Evolutionary conservation across 92 coral and sea anemone genomes (phyloP), one percentile per base, ranked within the genome.

Genomic region (Scolanthus callimorphus): DNA sequence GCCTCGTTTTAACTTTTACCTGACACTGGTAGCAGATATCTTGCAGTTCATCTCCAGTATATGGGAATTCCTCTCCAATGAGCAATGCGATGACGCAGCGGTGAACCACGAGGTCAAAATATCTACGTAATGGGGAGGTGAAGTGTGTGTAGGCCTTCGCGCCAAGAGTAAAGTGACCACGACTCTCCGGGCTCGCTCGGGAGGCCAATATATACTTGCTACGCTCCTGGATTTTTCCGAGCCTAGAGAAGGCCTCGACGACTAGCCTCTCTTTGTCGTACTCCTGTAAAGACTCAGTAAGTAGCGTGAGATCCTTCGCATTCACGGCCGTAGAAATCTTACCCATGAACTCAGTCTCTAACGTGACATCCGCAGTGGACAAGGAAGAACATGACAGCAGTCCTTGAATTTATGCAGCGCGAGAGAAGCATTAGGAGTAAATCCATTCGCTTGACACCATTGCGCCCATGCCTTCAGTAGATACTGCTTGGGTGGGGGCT

Each of bases 31-130:
- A 60, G 29, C 81, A 64, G 44, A 78, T 78, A 15, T 45, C 73
- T 74, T 81, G 71, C 50, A 88, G 69, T 43, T 91, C 81, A 11
- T 59, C 78, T 44, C 62, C 89, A 24, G 74, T 63, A 56, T 91
- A 91, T 0, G 90, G 91, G 17, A 83, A 51, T 2, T 70, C 55
- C 3, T 62, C 62, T 20, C 59, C 67, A 39, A 67, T 74, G 19
- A 86, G 60, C 19, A 70, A 73, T 9, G 96, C 95, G 47, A 84
- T 49, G 17, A 87, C 50, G 63, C 85, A 77, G 21, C 97, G 90
- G 65, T 91, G 97, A 37, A 91, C 97, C 26, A 79, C 92, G 9
- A 91, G 60, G 62, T 91, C 97, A 49, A 88, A 80, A 65, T 91
- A 91, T 21, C 97, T 81, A 15, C 97, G 84, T 11, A 91, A 61